Evolutionary conservation across 2,113 vertebrate genomes (phyloP).

Genomic region (Archilochus colubris): DNA sequence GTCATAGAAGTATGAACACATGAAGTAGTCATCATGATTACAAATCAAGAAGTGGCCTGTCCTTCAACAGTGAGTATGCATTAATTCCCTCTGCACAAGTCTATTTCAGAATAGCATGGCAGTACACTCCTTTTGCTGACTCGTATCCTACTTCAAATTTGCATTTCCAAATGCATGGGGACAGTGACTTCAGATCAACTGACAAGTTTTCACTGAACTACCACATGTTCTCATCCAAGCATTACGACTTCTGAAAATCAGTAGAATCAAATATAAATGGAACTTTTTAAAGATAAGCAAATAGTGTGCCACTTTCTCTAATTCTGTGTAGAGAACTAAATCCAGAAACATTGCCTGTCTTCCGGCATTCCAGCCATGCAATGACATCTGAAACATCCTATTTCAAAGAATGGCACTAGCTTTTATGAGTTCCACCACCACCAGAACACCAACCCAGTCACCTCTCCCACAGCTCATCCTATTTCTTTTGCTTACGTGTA

Average conservation of each 20-base stretch:
- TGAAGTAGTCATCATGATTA: not conserved
- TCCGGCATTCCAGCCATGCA: not conserved
- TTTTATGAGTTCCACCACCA: not conserved
- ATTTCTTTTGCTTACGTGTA: not conserved
- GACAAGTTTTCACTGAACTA: not conserved
- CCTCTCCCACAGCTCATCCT: not conserved
- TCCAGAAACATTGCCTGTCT: not conserved
- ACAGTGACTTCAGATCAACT: not conserved
- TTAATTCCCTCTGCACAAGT: not conserved
- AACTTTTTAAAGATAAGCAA: not conserved
- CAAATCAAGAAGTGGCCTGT: not conserved
- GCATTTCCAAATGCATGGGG: not conserved
- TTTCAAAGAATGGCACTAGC: not conserved
- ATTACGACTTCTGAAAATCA: not conserved
- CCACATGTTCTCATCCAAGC: not conserved
- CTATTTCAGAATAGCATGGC: not conserved
- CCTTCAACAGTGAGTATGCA: not conserved
- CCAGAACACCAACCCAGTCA: not conserved
- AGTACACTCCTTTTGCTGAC: not conserved
- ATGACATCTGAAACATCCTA: not conserved
- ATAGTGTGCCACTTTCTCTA: not conserved
- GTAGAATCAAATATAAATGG: not conserved
- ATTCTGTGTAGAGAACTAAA: not conserved
- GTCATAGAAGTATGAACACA: not conserved
- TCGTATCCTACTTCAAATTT: not conserved